Evolutionary conservation across 1,140 invertebrate genomes (phyloP).

Genomic region (Zaprionus vittiger): DNA sequence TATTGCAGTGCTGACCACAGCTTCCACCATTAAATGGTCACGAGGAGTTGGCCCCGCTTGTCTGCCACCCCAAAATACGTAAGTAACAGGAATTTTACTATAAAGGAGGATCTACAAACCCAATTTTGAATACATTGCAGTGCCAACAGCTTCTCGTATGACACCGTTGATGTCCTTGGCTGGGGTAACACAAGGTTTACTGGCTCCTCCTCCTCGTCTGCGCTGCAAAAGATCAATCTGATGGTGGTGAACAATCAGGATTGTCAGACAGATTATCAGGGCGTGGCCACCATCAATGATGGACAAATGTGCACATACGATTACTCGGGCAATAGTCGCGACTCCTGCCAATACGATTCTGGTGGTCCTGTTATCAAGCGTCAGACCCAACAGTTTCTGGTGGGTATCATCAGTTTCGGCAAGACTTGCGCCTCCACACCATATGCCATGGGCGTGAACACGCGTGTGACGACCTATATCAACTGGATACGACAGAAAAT

Average conservation of each 20-base stretch:
- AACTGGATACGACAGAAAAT: slow-evolving; percentile 86
- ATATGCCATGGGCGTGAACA: slow-evolving; percentile 87
- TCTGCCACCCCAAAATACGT: slow-evolving; percentile 66
- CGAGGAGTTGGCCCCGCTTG: slow-evolving; percentile 79
- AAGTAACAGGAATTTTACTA: slow-evolving; percentile 16
- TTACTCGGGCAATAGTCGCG: slow-evolving; percentile 58
- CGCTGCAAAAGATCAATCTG: slow-evolving; percentile 66
- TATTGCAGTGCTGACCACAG: slow-evolving; percentile 65
- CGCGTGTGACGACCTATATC: slow-evolving; percentile 87
- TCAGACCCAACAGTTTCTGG: slow-evolving; percentile 67
- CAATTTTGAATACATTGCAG: slow-evolving; percentile 11
- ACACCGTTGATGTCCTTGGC: slow-evolving; percentile 68
- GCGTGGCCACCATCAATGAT: slow-evolving; percentile 41
- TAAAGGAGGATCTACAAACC: not conserved
- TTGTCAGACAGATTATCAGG: slow-evolving; percentile 61
- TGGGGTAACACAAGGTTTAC: slow-evolving; percentile 67
- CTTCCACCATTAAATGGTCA: slow-evolving; percentile 61
- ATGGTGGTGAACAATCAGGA: slow-evolving; percentile 59
- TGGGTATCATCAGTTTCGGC: slow-evolving; percentile 88
- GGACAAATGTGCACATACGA: slow-evolving; percentile 75
- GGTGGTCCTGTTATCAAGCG: slow-evolving; percentile 72
- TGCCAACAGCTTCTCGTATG: slow-evolving; percentile 49
- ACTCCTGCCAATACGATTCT: slow-evolving; percentile 80
- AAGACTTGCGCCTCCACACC: slow-evolving; percentile 85
- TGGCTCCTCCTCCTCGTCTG: slow-evolving; percentile 53